These are phyloP conservation scores for Hemiscyllium ocellatum DNA, from an alignment of 2,113 vertebrate species.

Conservation along the genomic window DNA sequence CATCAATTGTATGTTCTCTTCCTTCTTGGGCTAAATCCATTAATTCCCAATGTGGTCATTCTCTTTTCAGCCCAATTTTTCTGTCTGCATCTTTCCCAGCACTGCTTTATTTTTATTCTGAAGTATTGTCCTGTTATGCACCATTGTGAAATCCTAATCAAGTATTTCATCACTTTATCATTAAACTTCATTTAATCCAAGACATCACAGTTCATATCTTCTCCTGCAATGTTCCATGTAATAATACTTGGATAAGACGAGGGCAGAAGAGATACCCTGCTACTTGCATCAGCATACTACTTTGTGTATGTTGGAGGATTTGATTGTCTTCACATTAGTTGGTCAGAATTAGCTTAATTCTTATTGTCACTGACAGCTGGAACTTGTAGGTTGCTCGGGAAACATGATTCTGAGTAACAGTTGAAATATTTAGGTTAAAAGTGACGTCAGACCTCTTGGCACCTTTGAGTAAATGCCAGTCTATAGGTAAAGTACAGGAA, in stretches of 20 bases:
- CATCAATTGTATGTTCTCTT: background rate
- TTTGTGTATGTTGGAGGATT: background rate
- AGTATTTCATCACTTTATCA: background rate
- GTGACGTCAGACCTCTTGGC: background rate
- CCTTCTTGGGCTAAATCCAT: background rate
- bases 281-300: too few species aligned
- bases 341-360: background rate
- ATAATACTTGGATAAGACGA: background rate
- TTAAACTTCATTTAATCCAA: background rate
- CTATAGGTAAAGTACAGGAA: background rate
- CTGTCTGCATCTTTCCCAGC: background rate
- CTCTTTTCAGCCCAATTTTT: background rate
- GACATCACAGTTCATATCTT: background rate
- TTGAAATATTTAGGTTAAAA: background rate
- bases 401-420: background rate
- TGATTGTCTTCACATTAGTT: background rate
- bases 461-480: background rate
- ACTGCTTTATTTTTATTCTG: background rate
- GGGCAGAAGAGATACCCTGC: background rate
- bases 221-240: background rate
- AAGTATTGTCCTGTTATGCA: background rate
- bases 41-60: background rate
- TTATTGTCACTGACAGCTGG: background rate
- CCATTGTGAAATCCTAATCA: background rate
- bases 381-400: background rate